Base-by-base conservation (phyloP, 2,888 invertebrate species). In the Lepeophtheirus nordmannii region DNA sequence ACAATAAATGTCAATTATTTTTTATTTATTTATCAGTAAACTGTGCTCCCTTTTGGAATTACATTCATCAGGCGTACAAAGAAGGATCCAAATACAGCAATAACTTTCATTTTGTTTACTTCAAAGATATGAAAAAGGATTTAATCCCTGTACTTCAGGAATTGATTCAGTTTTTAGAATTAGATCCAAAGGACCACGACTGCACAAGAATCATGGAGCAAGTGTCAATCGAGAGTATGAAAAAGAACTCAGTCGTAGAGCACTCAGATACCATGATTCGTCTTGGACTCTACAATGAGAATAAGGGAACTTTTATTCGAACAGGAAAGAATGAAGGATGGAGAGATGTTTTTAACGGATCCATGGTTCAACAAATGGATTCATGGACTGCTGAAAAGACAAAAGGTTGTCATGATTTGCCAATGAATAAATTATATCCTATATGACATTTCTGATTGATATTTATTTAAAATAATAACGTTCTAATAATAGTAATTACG, bases 61-160 rank as follows among this genome's bases (percentile, higher is more conserved):
- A 57, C n/a, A 57, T 57, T n/a, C 20, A 23, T 57, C 57, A 57
- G 23, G 57, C 57, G n/a, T 30, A 5, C 7, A 30, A 2, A 5
- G 30, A 30, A 30, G 30, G 30, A 30, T 30, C 30, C 7, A 30
- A 30, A 30, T 30, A 30, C 14, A 46, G 8, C 3, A 17, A 46
- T 46, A 46, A 46, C 2, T 5, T 46, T 17, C 53, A 46, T 46
- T 46, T 46, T 46, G 17, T 46, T 1, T 8, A 46, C 8, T 46
- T 46, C 53, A 46, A 46, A 46, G 53, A 46, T 17, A 46, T 46
- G 53, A 46, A 46, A 46, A 46, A 46, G 53, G 53, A 46, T 46
- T 17, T 46, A n/a, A 1, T 1, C 8, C 8, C 53, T 17, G 53
- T 46, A 5, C 2, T 46, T 5, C 2, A 46, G 53, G 53, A 17